Percentiles rank a stretch among this genome's conserved stretches.
These are phyloP conservation scores for Nomada fabriciana DNA, from an alignment of 2,888 invertebrate species.

Conservation along the genomic window DNA sequence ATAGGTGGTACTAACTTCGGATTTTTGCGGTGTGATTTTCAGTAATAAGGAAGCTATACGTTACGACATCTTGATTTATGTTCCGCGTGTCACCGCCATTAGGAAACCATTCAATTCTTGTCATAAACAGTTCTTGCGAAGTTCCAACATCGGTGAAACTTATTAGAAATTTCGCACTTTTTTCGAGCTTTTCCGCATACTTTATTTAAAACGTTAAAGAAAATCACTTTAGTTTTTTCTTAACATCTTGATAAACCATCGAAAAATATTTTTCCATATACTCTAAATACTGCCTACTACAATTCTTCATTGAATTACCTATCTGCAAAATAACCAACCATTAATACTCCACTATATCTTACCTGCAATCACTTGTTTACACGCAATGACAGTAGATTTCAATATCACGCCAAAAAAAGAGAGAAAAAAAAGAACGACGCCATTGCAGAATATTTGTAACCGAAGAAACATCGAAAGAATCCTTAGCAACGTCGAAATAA, in stretches of 20 bases:
- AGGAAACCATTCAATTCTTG: not conserved
- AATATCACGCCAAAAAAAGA: not conserved
- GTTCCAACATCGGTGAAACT: not conserved
- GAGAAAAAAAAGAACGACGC: not conserved
- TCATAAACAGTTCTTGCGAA: not conserved
- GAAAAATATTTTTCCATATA: no score
- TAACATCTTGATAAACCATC: not conserved
- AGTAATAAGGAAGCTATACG: not conserved
- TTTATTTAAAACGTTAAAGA: no score
- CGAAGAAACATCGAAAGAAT: not conserved
- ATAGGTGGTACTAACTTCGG: not conserved
- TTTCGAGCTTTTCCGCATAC: no score
- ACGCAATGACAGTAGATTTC: no score
- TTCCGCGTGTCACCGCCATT: not conserved
- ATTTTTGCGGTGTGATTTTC: slow-evolving; percentile 13
- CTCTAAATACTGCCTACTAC: no score
- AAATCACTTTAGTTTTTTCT: no score
- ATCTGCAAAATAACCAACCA: not conserved
- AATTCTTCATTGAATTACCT: not conserved
- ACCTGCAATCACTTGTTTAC: no score
- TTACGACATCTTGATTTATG: not conserved
- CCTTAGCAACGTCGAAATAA: not conserved
- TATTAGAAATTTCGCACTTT: not conserved
- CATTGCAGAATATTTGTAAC: not conserved
- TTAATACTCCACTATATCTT: not conserved